Base-by-base conservation (phyloP, 2,797 vertebrate species). In the Chelonia mydas region DNA sequence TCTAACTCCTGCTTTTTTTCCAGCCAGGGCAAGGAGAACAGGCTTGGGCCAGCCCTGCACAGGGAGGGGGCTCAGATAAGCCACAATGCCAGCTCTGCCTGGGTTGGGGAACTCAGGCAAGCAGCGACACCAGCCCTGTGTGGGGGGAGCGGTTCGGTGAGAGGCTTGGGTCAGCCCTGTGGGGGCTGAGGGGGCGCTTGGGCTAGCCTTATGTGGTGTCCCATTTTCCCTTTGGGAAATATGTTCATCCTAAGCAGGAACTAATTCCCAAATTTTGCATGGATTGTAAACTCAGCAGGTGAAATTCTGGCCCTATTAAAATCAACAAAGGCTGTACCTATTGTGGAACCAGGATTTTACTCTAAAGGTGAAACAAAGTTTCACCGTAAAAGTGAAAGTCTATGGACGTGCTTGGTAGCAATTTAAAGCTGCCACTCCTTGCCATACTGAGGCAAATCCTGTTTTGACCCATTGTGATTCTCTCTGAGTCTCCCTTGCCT, bases 221-320 rank as follows among this genome's bases (percentile, higher is more conserved):
- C 53, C 8, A 2, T 54, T 54, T 54, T 54, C 23, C 54, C 23
- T 54, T 54, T 25, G 54, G 54, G 54, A 54, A 54, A 54, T 54
- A 54, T 25, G 54, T 54, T 54, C 23, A 54, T 21, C 21, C 54
- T 54, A 54, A 54, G 54, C 59, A 61, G 68, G 11, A 37, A 72
- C 68, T 41, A 41, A 25, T 72, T 21, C n/a, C 37, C 19, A 37
- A 19, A 21, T 68, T 37, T 68, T 68, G 23, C 65, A 68, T 72
- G 68, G 37, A 23, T 41, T 72, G 5, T 68, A 37, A 68, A 68
- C 9, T 21, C 16, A 10, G 16, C 65, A 37, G 33, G 16, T n/a
- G 68, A 72, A 72, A 41, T 72, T 41, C 68, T 72, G 68, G 37
- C 68, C 68, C 68, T 72, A 25, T 94, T 57, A 83, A 97, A 61